Base-by-base conservation (phyloP, 2,888 invertebrate genomes). In the Pomacea canaliculata region DNA sequence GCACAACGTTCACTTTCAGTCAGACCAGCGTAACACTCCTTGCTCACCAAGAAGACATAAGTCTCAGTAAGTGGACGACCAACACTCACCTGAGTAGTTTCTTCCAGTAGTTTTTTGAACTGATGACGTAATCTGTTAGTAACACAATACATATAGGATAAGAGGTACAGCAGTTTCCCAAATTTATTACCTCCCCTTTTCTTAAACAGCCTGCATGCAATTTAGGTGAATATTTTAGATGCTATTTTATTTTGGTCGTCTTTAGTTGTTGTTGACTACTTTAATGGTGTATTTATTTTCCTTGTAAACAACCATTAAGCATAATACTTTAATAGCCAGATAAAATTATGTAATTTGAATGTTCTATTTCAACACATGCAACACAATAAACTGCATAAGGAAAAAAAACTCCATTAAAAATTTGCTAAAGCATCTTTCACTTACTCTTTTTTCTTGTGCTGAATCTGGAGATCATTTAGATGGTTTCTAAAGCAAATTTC, bases 11-110 rank as follows among this genome's bases (percentile, higher is more conserved):
- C 97, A 76, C 95, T 94, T 86, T 97, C 97, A 0, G 96, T 94
- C 73, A 98, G 92, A 18, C 96, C 95, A 91, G 97, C 97, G 91
- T 96, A 98, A 89, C 97, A 97, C 91, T 97, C 97, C 65, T 97
- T 93, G 0, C 97, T 98, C 95, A 97, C 95, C 89, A 98, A 95
- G 77, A 97, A 92, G 7, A 97, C 90, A 75, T 91, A 88, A 62
- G 97, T 96, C 91, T 98, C 98, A 0, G 95, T 94, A 82, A 98
- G 92, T 85, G 95, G 94, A 91, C 97, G 97, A n/a, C 98, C 98
- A 1, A 97, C 97, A 0, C 97, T 97, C 56, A 98, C 97, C 91
- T 97, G 97, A 4, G 96, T 96, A 0, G 97, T 97, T 91, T 97
- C 97, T 91, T 97, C 96, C 76, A 98, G 92, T 37, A 98, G 93